Conservation (phyloP, 2,797 vertebrate genomes). For the Sorex maritimensis region DNA sequence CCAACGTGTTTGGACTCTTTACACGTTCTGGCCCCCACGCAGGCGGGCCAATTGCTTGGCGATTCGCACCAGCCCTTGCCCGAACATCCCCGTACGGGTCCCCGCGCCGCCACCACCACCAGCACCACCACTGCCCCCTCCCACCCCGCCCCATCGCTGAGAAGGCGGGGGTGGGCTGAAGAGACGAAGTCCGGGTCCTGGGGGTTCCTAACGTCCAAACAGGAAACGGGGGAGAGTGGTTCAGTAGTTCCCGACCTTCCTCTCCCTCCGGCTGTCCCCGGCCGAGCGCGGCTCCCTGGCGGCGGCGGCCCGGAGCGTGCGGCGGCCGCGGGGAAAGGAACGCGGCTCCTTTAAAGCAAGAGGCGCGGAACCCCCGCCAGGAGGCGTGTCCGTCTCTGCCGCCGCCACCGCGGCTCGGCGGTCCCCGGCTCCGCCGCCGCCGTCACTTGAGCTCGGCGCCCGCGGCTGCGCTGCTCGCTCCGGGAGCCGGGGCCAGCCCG, state of each 20-base stretch:
- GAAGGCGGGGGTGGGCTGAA: neutral
- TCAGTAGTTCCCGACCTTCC: neutral
- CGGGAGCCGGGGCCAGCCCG: slow-evolving; percentile 57
- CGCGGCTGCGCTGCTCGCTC: slow-evolving; percentile 83
- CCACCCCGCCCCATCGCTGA: neutral
- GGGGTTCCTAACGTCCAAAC: neutral
- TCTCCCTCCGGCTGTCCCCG: neutral
- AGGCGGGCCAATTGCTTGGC: neutral
- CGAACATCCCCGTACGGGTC: neutral
- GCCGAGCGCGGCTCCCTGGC: neutral
- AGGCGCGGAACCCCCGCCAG: slow-evolving; percentile 90
- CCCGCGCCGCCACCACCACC: no score
- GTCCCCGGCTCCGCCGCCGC: slow-evolving; percentile 79
- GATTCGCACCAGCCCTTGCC: neutral
- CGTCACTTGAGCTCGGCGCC: slow-evolving; percentile 87
- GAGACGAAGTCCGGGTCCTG: neutral
- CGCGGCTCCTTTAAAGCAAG: slow-evolving; percentile 90
- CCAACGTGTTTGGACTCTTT: slow-evolving; percentile 1
- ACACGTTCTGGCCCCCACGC: neutral
- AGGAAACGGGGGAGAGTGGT: neutral
- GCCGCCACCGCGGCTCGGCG: slow-evolving; percentile 39
- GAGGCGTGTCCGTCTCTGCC: slow-evolving; percentile 94
- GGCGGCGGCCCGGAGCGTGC: neutral
- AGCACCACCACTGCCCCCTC: no score
- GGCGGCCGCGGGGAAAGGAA: slow-evolving; percentile 68